Percentiles rank a stretch among this genome's conserved stretches.
Evolutionary conservation across 2,797 vertebrate genomes (phyloP).

Genomic region (Stomatorhinus walkeri): DNA sequence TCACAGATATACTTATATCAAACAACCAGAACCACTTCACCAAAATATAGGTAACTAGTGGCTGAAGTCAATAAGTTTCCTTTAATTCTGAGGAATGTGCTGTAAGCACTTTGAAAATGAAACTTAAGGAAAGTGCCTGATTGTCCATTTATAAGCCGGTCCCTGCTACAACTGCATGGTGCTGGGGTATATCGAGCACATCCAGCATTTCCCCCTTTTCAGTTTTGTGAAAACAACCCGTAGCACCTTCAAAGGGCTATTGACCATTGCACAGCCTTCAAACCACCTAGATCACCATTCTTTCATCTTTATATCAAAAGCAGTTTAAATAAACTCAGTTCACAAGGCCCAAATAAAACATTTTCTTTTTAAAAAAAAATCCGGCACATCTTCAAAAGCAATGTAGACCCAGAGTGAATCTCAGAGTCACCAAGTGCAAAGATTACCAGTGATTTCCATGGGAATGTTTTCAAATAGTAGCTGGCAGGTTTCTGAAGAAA

Average conservation of each 20-base stretch:
- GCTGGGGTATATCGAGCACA: neutral
- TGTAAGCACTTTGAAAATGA: neutral
- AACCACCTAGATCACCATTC: slow-evolving; percentile 2
- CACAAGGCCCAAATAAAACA: neutral
- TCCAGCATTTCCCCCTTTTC: neutral
- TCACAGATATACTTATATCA: neutral
- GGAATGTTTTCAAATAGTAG: neutral
- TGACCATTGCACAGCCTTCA: slow-evolving; percentile 5
- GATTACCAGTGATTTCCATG: neutral
- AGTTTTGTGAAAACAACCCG: neutral
- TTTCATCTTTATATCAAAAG: slow-evolving; percentile 16
- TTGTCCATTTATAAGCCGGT: neutral
- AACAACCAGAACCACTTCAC: neutral
- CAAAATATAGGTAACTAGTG: neutral
- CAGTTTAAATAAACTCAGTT: neutral
- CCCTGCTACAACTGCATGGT: neutral
- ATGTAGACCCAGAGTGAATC: neutral
- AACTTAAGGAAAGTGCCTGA: neutral
- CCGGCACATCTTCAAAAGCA: neutral
- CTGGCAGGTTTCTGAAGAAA: neutral
- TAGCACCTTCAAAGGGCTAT: neutral
- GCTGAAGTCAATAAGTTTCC: neutral
- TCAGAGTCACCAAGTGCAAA: neutral
- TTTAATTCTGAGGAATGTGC: neutral
- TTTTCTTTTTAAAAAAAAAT: neutral